phyloP scores from a whole-genome alignment of 2,888 invertebrate species.

The Drosophila meridiana region DNA sequence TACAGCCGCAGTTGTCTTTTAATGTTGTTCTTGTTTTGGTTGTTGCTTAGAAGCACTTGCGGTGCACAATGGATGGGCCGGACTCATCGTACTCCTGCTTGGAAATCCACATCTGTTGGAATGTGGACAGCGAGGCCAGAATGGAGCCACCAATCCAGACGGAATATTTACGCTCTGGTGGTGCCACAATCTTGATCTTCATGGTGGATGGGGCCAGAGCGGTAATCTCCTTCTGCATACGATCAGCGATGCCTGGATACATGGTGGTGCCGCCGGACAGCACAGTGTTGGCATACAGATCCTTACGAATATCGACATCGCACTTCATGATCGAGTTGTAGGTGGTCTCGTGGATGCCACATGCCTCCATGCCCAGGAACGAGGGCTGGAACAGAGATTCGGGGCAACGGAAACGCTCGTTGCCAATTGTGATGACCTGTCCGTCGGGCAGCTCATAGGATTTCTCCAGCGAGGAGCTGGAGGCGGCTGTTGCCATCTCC shows the following conservation, averaged over 20 bases:
- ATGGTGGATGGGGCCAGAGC: constrained; percentile 95
- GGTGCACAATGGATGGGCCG: constrained; percentile 98
- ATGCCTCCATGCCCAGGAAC: constrained; percentile 95
- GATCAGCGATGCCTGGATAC: constrained; percentile 97
- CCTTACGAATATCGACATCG: constrained; percentile 98
- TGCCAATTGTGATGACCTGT: constrained; percentile 96
- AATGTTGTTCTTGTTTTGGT: constrained; percentile 7
- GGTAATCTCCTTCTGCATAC: constrained; percentile 97
- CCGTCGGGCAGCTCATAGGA: constrained; percentile 96
- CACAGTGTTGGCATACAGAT: constrained; percentile 97
- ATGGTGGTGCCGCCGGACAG: constrained; percentile 97
- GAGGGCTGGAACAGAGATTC: constrained; percentile 97
- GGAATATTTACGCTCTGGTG: constrained; percentile 97
- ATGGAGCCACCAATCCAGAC: constrained; percentile 98
- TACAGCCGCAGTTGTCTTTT: constrained; percentile 82
- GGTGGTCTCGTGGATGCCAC: constrained; percentile 94
- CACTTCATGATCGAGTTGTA: constrained; percentile 99
- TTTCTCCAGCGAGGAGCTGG: constrained; percentile 96
- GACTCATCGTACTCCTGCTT: constrained; percentile 99
- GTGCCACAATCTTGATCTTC: constrained; percentile 97
- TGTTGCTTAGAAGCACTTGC: constrained; percentile 95
- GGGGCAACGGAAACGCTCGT: constrained; percentile 97
- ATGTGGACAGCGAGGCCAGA: constrained; percentile 94
- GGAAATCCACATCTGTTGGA: constrained; percentile 98
- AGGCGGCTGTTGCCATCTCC: constrained; percentile 97